A percentile compares a stretch with the other conserved stretches of the same genome.
phyloP scores from a whole-genome alignment of 30 jellyfish, hydroid and myxozoan genomes.

The Hydractinia symbiolongicarpus region DNA sequence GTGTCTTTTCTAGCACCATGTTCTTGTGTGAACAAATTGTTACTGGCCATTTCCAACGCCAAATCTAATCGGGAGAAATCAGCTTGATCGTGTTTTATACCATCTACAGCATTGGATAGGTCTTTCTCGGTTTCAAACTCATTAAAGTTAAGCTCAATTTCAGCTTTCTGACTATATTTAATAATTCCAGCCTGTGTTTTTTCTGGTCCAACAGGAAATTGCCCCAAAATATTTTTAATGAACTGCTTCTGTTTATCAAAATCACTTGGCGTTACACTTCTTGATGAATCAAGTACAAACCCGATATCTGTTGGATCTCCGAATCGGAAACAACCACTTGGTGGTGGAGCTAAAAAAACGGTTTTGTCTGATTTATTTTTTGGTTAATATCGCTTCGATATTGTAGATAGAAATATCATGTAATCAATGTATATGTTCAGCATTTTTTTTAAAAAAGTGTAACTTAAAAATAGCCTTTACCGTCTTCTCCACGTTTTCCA shows the following conservation, averaged over 20 bases:
- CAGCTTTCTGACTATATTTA: constrained; percentile 65
- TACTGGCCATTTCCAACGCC: constrained; percentile 64
- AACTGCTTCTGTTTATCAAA: constrained; percentile 58
- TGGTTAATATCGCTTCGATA: neutral
- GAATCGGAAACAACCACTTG: constrained; percentile 13
- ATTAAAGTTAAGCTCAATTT: constrained; percentile 55
- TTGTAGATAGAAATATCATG: neutral
- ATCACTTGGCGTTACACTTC: constrained; percentile 50
- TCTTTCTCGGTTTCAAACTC: constrained; percentile 46
- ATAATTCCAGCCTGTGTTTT: constrained; percentile 68
- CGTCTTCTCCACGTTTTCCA: constrained; percentile 30
- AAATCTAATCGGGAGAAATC: constrained; percentile 65
- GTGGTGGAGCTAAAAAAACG: constrained; percentile 27
- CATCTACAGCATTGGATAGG: constrained; percentile 50
- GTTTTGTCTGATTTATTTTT: neutral
- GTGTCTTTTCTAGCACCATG: constrained; percentile 63
- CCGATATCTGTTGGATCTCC: constrained; percentile 64
- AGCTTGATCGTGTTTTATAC: constrained; percentile 52
- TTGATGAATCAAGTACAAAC: constrained; percentile 68
- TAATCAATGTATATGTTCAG: neutral
- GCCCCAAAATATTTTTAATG: constrained; percentile 51
- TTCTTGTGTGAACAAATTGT: constrained; percentile 40
- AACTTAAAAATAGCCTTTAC: neutral
- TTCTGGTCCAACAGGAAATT: constrained; percentile 60
- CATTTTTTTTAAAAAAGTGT: neutral